Percentiles rank a stretch among this genome's conserved stretches.
These are phyloP conservation scores for Brachyptera risi DNA, from an alignment of 2,888 invertebrate species.

Conservation along the genomic window DNA sequence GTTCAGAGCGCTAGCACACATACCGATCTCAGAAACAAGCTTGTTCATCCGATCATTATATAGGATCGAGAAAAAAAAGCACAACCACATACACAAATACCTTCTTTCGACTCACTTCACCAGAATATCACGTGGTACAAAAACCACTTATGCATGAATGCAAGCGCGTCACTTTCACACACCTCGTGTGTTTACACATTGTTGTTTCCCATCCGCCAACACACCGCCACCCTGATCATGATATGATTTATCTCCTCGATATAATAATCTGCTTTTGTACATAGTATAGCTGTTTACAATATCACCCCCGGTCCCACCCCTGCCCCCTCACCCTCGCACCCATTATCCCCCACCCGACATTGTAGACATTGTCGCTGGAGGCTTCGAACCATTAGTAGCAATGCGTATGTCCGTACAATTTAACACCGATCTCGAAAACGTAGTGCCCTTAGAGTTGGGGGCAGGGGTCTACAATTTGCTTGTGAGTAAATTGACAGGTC, in stretches of 20 bases:
- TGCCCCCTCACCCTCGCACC: neutral
- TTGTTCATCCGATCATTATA: too few species aligned
- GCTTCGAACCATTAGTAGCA: conserved; percentile 15
- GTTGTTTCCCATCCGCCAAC: conserved; percentile 5
- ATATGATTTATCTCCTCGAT: conserved; percentile 17
- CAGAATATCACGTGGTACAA: too few species aligned
- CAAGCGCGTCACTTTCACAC: too few species aligned
- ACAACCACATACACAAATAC: too few species aligned
- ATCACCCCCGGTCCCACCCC: neutral
- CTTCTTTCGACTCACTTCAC: too few species aligned
- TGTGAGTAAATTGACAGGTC: neutral
- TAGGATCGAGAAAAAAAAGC: too few species aligned
- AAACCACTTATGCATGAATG: too few species aligned
- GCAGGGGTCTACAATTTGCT: neutral
- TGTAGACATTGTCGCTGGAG: neutral
- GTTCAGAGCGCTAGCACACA: too few species aligned
- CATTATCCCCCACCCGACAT: neutral
- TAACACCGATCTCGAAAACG: conserved; percentile 3
- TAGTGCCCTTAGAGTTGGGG: neutral
- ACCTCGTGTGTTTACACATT: too few species aligned
- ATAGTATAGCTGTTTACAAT: conserved; percentile 10
- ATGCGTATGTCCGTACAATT: conserved; percentile 17
- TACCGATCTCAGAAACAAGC: too few species aligned
- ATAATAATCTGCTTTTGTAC: conserved; percentile 2
- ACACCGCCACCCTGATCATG: neutral